Evolutionary conservation across 2,888 invertebrate genomes (phyloP), one percentile per base, ranked within the genome.

Genomic region (Zygogramma bicolorata): DNA sequence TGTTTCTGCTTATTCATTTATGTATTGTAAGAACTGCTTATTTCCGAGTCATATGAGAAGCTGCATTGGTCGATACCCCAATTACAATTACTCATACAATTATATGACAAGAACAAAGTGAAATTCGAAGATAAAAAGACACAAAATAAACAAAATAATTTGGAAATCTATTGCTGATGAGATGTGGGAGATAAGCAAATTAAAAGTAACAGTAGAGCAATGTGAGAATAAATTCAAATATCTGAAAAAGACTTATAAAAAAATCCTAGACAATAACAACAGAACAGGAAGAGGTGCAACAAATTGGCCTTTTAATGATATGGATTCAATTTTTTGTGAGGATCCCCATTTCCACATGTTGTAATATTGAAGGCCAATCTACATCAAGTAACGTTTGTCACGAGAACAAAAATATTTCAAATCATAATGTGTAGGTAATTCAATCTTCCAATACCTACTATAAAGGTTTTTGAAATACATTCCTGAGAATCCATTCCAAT

Each of bases 151-250:
- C 7, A 63, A 63, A 46, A 63, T 8, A 42, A 27, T 25, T 25
- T 63, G 42, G 63, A 63, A 42, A 63, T 63, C 49, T 15, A 63
- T 63, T 63, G 63, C 63, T 63, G 63, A 63, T 42, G 63, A 63
- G 27, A 63, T 63, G 20, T 10, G 49, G 46, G n/a, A 22, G 4
- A 46, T 63, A 42, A 63, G 63, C 46, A 63, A 63, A 42, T 63
- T 25, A n/a, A 38, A 61, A 38, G n/a, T 61, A 5, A 38, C 6
- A 13, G 38, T 15, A 1, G 61, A 61, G 34, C 20, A 63, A 15
- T 63, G 46, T 29, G 63, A 63, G 22, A 63, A 63, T 29, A 63
- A 63, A 42, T 63, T 46, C 10, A 63, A 63, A 22, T 25, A 63
- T n/a, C 5, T 63, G 0, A 63, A 25, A 5, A 63, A 63, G 34